Base-by-base conservation (phyloP, 2,888 invertebrate genomes). In the Conops quadrifasciatus region DNA sequence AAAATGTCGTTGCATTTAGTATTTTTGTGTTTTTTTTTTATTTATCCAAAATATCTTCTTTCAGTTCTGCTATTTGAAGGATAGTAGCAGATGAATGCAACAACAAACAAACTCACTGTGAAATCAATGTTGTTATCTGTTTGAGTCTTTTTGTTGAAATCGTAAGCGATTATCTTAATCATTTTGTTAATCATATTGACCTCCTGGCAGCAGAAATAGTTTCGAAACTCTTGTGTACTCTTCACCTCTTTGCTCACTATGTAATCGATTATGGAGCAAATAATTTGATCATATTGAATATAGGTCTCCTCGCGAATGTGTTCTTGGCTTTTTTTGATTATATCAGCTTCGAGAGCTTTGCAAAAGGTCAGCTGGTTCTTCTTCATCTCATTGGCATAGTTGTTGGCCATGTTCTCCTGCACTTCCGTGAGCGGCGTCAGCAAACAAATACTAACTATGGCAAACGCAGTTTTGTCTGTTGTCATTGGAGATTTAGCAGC, bases 51-150 rank as follows among this genome's bases (percentile, higher is more conserved):
- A 36, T 36, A 49, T 49, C 7, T 49, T 49, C n/a, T 15, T 15
- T n/a, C 11, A 19, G n/a, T 21, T 21, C 19, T 56, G 53, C 53
- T 56, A 19, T 13, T 49, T 49, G 49, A 49, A 15, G 3, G 19
- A 49, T 49, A 3, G 19, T 4, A 43, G 45, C 13, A 43, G 13
- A 43, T 43, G 9, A 43, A 11, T 43, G 5, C n/a, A 49, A n/a
- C n/a, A 19, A 56, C 24, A 26, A 4, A 28, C 3, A 45, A 15
- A 69, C 69, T 75, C 71, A 77, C 77, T 58, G 69, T 67, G 24
- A 72, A 82, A 63, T 82, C 81, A 26, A 78, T 76, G 66, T 81
- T 82, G 2, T 76, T 77, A 16, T 77, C 77, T 9, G 82, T 82
- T n/a, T 79, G 80, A 67, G 76, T 75, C 24, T 77, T 77, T 24